Conservation (phyloP, 2,797 vertebrate species). For the Aselliscus stoliczkanus region DNA sequence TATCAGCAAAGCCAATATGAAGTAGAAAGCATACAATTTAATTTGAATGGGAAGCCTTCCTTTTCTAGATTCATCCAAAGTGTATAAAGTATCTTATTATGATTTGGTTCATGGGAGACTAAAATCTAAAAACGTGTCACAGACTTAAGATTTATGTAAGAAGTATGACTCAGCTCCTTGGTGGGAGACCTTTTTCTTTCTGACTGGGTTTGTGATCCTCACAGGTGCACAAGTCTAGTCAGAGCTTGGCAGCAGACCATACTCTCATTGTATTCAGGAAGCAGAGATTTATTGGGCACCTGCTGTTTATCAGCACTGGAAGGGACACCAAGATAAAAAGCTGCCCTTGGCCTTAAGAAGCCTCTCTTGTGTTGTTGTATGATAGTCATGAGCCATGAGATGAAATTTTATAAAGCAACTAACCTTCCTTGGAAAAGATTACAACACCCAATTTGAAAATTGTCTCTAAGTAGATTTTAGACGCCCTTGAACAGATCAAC, state of each 20-base stretch:
- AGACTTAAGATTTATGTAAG: slow-evolving; percentile 56
- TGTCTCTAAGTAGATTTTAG: background rate
- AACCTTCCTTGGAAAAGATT: slow-evolving; percentile 17
- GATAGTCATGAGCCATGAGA: background rate
- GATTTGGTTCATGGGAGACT: slow-evolving; percentile 24
- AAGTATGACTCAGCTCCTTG: slow-evolving; percentile 39
- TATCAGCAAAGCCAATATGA: slow-evolving; percentile 26
- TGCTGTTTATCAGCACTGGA: slow-evolving; percentile 5
- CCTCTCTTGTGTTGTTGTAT: background rate
- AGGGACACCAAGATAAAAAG: slow-evolving; percentile 12
- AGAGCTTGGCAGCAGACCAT: background rate
- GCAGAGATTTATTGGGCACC: background rate
- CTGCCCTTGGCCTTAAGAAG: background rate
- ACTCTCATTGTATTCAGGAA: slow-evolving; percentile 15
- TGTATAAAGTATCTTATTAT: slow-evolving; percentile 30
- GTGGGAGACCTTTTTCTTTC: slow-evolving; percentile 26
- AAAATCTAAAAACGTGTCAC: slow-evolving; percentile 49
- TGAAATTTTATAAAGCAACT: background rate
- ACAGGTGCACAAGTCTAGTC: slow-evolving; percentile 11
- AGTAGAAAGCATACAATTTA: slow-evolving; percentile 38
- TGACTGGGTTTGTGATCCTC: slow-evolving; percentile 6
- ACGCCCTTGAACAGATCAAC: background rate
- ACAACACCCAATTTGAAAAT: background rate
- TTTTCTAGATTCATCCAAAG: slow-evolving; percentile 21
- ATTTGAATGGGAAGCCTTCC: slow-evolving; percentile 43